Base-by-base conservation (phyloP, 2,888 invertebrate genomes). In the Melikaiella ostensackeni region DNA sequence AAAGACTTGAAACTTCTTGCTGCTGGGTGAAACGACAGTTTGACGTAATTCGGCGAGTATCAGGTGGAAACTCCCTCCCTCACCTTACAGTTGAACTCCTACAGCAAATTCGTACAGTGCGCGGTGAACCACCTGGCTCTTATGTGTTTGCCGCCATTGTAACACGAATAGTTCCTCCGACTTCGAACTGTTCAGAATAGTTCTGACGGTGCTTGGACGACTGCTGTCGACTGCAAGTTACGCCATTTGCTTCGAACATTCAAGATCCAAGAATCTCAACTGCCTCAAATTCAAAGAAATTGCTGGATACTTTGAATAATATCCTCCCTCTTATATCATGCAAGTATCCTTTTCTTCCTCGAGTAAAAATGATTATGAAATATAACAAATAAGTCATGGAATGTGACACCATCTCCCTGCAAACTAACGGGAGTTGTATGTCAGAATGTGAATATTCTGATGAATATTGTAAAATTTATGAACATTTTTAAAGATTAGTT, bases 31-130 rank as follows among this genome's bases (percentile, higher is more conserved):
- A 86, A 87, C 86, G 86, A 84, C 78, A 83, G 88, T 88, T 89
- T 89, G 87, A 88, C 86, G 87, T 87, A 88, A 89, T 89, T 87
- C 88, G 80, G 79, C 80, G 80, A 83, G 83, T 82, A 85, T 86
- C 81, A 42, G 78, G 77, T 38, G 57, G 82, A 83, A 82, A 79
- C 81, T 85, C 81, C 77, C 83, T 76, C 81, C 79, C 81, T 80
- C 82, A 70, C 50, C 70, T 70, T 33, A 6, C 1, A 70, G 70
- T 70, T 50, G 33, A 70, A 70, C 70, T 70, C 30, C 5, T 27
- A 33, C 50, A 46, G 50, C 70, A 70, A 79, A 82, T 75, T 83
- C 81, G 81, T 79, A 74, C 79, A 79, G 77, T 83, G 79, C 85
- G 85, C 80, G 85, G 83, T 84, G 82, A 87, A 84, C 81, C 85